phyloP scores from a whole-genome alignment of 2,797 vertebrate species.

The Australoheros facetus region DNA sequence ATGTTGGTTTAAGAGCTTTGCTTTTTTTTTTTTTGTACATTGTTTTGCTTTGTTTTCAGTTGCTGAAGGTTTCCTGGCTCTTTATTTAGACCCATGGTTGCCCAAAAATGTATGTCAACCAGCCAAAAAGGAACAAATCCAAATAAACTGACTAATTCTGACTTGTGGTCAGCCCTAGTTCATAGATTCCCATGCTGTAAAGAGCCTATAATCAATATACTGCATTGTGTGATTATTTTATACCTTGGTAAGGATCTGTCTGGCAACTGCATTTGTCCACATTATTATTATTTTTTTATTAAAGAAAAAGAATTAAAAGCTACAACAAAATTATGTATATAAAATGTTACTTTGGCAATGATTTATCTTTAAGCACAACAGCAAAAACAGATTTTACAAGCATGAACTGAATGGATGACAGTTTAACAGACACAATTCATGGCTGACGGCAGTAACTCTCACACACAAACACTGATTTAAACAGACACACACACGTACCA shows the following conservation, averaged over 20 bases:
- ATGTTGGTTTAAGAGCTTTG: background rate
- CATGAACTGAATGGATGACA: background rate
- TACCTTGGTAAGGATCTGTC: background rate
- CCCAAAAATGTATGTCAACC: background rate
- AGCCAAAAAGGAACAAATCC: background rate
- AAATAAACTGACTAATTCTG: too few relatives aligned
- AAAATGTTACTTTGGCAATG: background rate
- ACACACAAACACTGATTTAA: conserved; percentile 3
- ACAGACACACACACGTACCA: conserved; percentile 22
- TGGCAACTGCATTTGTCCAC: background rate
- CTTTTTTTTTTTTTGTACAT: background rate
- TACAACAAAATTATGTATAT: background rate
- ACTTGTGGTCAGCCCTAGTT: background rate
- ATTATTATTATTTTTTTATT: background rate
- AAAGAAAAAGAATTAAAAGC: background rate
- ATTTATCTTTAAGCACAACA: background rate
- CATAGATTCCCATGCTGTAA: background rate
- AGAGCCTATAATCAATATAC: background rate
- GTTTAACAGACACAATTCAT: conserved; percentile 6
- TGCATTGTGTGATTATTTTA: background rate
- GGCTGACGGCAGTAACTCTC: background rate
- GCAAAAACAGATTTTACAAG: background rate
- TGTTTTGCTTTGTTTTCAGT: background rate
- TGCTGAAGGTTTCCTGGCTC: background rate
- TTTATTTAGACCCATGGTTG: background rate